Evolutionary conservation across 2,888 invertebrate species (phyloP).

Genomic region (Maniola hyperantus): DNA sequence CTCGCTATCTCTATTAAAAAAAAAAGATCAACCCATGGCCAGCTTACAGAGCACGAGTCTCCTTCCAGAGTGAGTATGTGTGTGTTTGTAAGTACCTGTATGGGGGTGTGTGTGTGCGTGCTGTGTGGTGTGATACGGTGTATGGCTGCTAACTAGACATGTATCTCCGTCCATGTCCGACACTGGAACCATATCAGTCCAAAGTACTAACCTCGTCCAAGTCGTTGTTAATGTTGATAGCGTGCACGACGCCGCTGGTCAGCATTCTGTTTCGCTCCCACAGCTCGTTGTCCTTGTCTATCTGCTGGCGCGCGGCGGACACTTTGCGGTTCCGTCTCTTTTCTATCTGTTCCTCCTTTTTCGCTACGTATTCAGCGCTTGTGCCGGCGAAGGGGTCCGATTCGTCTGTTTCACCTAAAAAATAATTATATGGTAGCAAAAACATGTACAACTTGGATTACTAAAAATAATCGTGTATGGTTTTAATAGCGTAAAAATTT

Average conservation of each 20-base stretch:
- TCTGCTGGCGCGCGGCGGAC: constrained; percentile 97
- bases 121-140: too few species aligned
- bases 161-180: too few species aligned
- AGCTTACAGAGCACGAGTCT: too few species aligned
- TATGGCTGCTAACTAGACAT: too few species aligned
- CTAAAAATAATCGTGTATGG: neutral
- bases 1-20: too few species aligned
- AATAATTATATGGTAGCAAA: neutral
- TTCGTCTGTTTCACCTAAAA: constrained; percentile 90
- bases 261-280: constrained; percentile 99
- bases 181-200: too few species aligned
- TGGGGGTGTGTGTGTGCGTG: too few species aligned
- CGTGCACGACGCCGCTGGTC: constrained; percentile 95
- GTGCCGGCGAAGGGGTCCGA: constrained; percentile 95
- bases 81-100: too few species aligned
- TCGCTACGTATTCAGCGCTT: constrained; percentile 95
- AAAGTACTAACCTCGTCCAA: constrained; percentile 91
- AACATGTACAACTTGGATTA: too few species aligned
- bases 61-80: too few species aligned
- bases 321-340: constrained; percentile 95
- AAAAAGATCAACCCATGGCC: too few species aligned
- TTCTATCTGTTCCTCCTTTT: constrained; percentile 96
- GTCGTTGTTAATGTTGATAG: constrained; percentile 94
- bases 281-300: constrained; percentile 98
- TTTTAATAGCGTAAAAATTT: too few species aligned